Evolutionary conservation across 2,113 vertebrate genomes (phyloP).

Genomic region (Centrocercus urophasianus): DNA sequence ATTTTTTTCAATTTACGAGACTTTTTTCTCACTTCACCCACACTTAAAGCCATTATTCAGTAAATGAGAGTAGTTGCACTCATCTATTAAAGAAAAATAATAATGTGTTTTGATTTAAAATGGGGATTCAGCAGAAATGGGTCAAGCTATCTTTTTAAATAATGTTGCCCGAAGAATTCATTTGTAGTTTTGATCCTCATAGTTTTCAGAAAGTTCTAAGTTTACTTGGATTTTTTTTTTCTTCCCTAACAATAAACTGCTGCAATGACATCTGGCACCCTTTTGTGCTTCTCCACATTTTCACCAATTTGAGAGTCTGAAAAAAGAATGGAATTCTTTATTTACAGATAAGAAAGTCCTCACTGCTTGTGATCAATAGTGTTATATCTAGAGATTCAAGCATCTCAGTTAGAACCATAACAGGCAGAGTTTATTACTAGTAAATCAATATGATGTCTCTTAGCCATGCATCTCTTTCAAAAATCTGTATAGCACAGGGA

Average conservation of each 20-base stretch:
- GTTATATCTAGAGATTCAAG: slow-evolving; percentile 61
- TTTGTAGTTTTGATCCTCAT: not conserved
- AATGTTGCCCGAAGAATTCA: not conserved
- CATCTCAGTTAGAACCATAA: slow-evolving; percentile 52
- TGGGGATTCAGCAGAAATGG: not conserved
- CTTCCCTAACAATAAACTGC: not conserved
- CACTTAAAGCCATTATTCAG: not conserved
- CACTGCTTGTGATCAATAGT: slow-evolving; percentile 59
- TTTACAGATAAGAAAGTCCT: slow-evolving; percentile 67
- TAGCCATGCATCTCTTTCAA: slow-evolving; percentile 51
- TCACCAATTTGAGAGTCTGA: slow-evolving; percentile 35
- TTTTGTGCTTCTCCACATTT: slow-evolving; percentile 17
- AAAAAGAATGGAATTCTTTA: slow-evolving; percentile 51
- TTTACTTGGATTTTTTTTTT: not conserved
- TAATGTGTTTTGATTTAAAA: not conserved
- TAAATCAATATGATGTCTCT: slow-evolving; percentile 69
- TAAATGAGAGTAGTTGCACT: not conserved
- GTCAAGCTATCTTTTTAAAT: not conserved
- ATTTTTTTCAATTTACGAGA: not conserved
- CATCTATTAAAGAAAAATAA: not conserved
- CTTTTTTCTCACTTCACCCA: not conserved
- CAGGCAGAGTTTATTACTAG: slow-evolving; percentile 61
- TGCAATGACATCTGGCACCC: not conserved
- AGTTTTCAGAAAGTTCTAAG: not conserved
- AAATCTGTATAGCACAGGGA: slow-evolving; percentile 61